Evolutionary conservation across 2,113 vertebrate genomes (phyloP).

Genomic region (Sander vitreus): DNA sequence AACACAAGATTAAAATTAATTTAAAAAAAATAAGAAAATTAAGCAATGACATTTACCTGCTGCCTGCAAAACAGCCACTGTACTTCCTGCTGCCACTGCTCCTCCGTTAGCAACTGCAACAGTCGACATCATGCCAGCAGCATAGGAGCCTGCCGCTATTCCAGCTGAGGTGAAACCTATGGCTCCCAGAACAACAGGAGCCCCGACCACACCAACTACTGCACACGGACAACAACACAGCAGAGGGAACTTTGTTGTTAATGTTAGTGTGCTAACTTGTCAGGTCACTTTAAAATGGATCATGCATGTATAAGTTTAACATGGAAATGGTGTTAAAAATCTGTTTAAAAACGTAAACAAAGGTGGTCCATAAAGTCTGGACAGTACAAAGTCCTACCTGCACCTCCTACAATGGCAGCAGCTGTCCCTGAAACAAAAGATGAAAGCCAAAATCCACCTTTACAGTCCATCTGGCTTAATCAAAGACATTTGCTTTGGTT

Average conservation of each 20-base stretch:
- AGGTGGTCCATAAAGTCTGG: neutral
- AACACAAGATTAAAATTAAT: too few species aligned
- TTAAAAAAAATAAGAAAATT: too few species aligned
- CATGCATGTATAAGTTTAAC: too few species aligned
- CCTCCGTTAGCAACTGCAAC: slow-evolving; percentile 67
- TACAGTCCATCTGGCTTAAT: neutral
- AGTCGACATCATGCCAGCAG: slow-evolving; percentile 68
- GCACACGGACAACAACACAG: too few species aligned
- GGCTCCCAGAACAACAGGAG: slow-evolving; percentile 32
- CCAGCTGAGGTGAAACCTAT: slow-evolving; percentile 70
- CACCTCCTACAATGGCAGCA: neutral
- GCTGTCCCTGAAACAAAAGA: slow-evolving; percentile 23
- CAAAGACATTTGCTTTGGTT: neutral
- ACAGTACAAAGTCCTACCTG: slow-evolving; percentile 29
- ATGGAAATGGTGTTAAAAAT: too few species aligned
- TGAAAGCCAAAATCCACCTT: neutral
- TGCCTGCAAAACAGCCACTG: slow-evolving; percentile 64
- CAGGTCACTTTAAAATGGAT: too few species aligned
- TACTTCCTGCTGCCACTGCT: slow-evolving; percentile 53
- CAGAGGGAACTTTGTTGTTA: too few species aligned
- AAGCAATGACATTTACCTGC: slow-evolving; percentile 43
- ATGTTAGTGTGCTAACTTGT: too few species aligned
- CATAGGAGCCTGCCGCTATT: slow-evolving; percentile 56
- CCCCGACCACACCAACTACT: neutral
- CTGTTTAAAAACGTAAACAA: neutral